phyloP scores from a whole-genome alignment of 2,888 invertebrate genomes.

The Limnephilus lunatus region DNA sequence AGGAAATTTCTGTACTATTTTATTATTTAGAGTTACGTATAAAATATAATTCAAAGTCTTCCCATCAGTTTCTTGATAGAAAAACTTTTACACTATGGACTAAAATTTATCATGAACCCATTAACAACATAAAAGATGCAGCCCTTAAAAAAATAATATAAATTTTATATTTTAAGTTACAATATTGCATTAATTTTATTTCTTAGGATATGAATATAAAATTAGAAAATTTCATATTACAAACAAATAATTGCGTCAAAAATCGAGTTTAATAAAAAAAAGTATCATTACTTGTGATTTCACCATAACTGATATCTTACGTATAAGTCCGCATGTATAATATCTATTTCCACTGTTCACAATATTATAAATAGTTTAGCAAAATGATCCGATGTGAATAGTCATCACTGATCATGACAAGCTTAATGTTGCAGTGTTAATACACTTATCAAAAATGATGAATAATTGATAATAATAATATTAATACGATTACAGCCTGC shows the following conservation, averaged over 20 bases:
- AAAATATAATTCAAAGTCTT: conserved; percentile 29
- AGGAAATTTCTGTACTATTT: conserved; percentile 34
- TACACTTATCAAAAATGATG: conserved; percentile 41
- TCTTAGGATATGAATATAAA: conserved; percentile 5
- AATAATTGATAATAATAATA: conserved; percentile 36
- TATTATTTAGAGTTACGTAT: conserved; percentile 27
- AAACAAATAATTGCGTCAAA: background rate
- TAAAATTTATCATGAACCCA: background rate
- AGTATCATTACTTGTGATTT: background rate
- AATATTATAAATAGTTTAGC: conserved; percentile 31
- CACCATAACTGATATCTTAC: background rate
- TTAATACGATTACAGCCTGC: conserved; percentile 46
- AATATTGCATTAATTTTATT: background rate
- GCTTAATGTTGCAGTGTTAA: conserved; percentile 39
- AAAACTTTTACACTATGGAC: conserved; percentile 14
- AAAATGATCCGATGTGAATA: conserved; percentile 32
- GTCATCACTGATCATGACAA: conserved; percentile 39
- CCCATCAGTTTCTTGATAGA: conserved; percentile 46
- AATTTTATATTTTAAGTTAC: background rate
- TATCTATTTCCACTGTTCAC: conserved; percentile 9
- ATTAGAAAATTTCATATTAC: background rate
- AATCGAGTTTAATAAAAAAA: background rate
- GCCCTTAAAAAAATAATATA: background rate
- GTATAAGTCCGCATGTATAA: background rate
- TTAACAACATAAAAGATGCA: background rate